Base-by-base conservation (phyloP, 35 echinoderm and acorn worm genomes). In the Apostichopus californicus region DNA sequence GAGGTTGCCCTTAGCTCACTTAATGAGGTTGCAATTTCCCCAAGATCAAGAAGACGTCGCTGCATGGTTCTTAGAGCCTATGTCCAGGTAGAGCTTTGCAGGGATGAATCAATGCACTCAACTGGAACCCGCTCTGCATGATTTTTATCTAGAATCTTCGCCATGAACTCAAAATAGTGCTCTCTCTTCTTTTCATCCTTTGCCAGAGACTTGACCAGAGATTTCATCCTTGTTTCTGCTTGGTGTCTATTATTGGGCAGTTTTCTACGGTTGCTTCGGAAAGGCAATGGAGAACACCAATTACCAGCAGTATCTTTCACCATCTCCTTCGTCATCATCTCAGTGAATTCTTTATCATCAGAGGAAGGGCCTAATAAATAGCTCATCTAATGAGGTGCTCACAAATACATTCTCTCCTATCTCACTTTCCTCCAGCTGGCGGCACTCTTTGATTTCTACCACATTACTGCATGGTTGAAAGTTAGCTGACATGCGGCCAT, bases 171-270 rank as follows among this genome's bases (percentile, higher is more conserved):
- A 15, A 85, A 3, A 54, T 71, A 92, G 9, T 92, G 80, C 18
- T 73, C 34, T 57, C 75, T 86, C 91, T 73, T 86, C 20, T 5
- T 6, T 5, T 6, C 26, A 23, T 92, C 54, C 66, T 86, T 92
- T n/a, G 72, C 61, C 13, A 94, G 24, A 6, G 59, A 88, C 24
- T 71, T 79, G 13, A 78, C 26, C 28, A 94, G 23, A 18, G 78
- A 83, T 9, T 68, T 10, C 18, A 90, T 11, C 20, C 93, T 22
- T n/a, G 18, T 84, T 6, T 80, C 14, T 17, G 93, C 93, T 57
- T 83, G 75, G 6, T 84, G 77, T 26, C 77, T 15, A 57, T 94
- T 94, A 88, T 94, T 94, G 12, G 93, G 87, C 8, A 91, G 92
- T 55, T 66, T 8, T 89, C 70, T 61, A 12, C 71, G 85, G 65